Base-by-base conservation (phyloP, 2,113 vertebrate genomes). In the Tragelaphus imberbis region DNA sequence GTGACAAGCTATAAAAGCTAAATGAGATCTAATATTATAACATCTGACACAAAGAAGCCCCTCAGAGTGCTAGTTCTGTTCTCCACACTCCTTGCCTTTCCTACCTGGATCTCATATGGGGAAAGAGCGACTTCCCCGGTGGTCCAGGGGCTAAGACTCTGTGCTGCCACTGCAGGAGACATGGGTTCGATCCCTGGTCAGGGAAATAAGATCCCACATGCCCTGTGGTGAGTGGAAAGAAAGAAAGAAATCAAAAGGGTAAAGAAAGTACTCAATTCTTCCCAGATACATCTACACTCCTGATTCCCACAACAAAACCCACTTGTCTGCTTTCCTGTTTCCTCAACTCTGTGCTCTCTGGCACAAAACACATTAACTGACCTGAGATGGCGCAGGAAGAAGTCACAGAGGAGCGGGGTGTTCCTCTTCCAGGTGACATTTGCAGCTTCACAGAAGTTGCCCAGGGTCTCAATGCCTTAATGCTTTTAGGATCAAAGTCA, bases 401-500 rank as follows among this genome's bases (percentile, higher is more conserved):
- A 56, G 19, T 65, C 82, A 68, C 33, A 1, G n/a, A 33, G 23
- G 55, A 87, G 82, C 61, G 17, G 53, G 51, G n/a, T 88, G 19
- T 94, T 77, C 88, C 75, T 90, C 59, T 88, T 77, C 27, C 19
- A 47, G 53, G 59, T n/a, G 27, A 82, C 12, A 58, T 44, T 44
- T 36, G 25, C 49, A 90, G 49, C 71, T 90, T 88, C 47, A 77
- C n/a, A 79, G 94, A 88, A 59, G 85, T n/a, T 90, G 53, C 71
- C 47, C 86, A 90, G 55, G 51, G 17, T 90, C 13, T 56, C 71
- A 65, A 21, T 63, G 75, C 77, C 77, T 88, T 84, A 84, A 40
- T 86, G 82, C 36, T 87, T 94, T 82, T 6, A 49, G 16, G 77
- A 94, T 88, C 84, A 92, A 96, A 93, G 88, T 85, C 84, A 58